A percentile compares a stretch with the other conserved stretches of the same genome.
These are phyloP conservation scores for Limenitis camilla DNA, from an alignment of 2,888 invertebrate species.

Conservation along the genomic window DNA sequence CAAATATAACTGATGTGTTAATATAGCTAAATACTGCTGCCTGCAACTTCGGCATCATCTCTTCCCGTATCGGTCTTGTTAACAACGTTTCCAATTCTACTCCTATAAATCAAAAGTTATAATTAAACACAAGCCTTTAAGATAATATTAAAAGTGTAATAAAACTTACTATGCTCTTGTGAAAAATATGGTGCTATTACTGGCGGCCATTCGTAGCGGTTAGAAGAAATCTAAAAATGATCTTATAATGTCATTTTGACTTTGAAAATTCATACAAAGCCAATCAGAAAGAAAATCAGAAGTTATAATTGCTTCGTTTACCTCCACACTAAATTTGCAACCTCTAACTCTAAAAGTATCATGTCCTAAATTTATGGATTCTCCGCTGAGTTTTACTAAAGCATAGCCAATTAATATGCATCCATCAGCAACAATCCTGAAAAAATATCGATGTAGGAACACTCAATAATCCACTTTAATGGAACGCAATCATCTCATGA, in stretches of 20 bases:
- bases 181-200: slow-evolving; percentile 47
- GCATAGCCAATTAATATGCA: slow-evolving; percentile 42
- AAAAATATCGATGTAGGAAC: slow-evolving; percentile 15
- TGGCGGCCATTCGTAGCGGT: slow-evolving; percentile 35
- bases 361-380: slow-evolving; percentile 41
- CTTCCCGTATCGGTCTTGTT: slow-evolving; percentile 34
- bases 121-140: neutral
- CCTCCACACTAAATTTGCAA: slow-evolving; percentile 50
- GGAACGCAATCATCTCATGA: neutral
- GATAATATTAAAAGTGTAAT: neutral
- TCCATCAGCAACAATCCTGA: slow-evolving; percentile 44
- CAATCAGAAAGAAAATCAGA: neutral
- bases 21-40: slow-evolving; percentile 37
- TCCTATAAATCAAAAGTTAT: slow-evolving; percentile 28
- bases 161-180: slow-evolving; percentile 32
- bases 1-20: slow-evolving; percentile 43
- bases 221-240: slow-evolving; percentile 37
- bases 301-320: slow-evolving; percentile 25
- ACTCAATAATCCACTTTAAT: too few species aligned
- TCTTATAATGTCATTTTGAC: too few species aligned
- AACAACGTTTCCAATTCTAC: slow-evolving; percentile 35
- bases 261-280: neutral
- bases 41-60: slow-evolving; percentile 43
- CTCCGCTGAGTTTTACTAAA: slow-evolving; percentile 34
- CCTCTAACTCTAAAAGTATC: slow-evolving; percentile 29